Base-by-base conservation (phyloP, 2,888 invertebrate species). In the Drosophila atroscutellata region DNA sequence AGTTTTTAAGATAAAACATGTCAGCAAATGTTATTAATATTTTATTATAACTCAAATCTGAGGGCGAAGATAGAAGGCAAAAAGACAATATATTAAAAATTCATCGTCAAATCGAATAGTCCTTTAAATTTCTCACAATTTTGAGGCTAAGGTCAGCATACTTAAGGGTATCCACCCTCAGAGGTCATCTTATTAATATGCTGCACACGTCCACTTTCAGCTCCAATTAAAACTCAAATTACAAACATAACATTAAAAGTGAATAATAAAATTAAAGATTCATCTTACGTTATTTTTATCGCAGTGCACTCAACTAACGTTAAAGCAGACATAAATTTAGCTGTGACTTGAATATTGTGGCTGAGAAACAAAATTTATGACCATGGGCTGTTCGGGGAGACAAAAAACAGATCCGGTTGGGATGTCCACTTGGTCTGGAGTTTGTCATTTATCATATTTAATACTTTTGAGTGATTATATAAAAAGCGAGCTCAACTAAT, bases 391-490 rank as follows among this genome's bases (percentile, higher is more conserved):
- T 47, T 39, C n/a, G 13, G 45, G 32, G n/a, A 47, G 59, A 39
- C 60, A 42, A 47, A 59, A 32, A 42, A 34, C 24, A 51, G 24
- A 47, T 51, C 26, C 45, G 37, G 39, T 63, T 66, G 34, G n/a
- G 9, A 37, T 71, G 61, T 47, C 57, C 51, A 76, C 51, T 42
- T 55, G 39, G 42, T 32, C 24, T 15, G 55, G 42, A 47, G 51
- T 59, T 24, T 63, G 74, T 67, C 86, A 82, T 84, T 82, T 86
- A 83, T 84, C 86, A 84, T 80, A 71, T 86, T 83, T 86, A 84
- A 84, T 84, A 81, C 80, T 71, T 82, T 70, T 81, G 84, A 84
- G 80, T 84, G 84, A 84, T 84, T 84, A 83, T 86, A 78, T 75
- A 78, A 74, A 78, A 76, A 78, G 78, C 67, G 63, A 61, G 66